Evolutionary conservation across 2,797 vertebrate genomes (phyloP).

Genomic region (Schizopygopsis malacanthus): DNA sequence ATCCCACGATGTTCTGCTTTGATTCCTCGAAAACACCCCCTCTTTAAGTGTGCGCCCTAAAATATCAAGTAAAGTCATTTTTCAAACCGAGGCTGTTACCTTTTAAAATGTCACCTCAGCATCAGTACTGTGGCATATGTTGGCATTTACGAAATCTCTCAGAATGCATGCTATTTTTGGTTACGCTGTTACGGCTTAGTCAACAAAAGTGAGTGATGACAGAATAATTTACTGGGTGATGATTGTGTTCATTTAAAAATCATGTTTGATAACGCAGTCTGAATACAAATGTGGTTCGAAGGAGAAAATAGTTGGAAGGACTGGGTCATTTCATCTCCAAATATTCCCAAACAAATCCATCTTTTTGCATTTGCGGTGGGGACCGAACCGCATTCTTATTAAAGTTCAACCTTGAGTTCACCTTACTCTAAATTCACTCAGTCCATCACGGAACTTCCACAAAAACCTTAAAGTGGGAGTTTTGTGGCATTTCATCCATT

Average conservation of each 20-base stretch:
- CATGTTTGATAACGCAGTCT: background rate
- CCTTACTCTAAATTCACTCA: slow-evolving; percentile 8
- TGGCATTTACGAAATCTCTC: slow-evolving; percentile 51
- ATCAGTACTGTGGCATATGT: slow-evolving; percentile 14
- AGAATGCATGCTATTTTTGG: slow-evolving; percentile 32
- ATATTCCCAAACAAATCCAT: slow-evolving; percentile 3
- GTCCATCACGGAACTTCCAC: background rate
- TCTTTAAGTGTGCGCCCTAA: slow-evolving; percentile 28
- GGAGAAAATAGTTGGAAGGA: background rate
- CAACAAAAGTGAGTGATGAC: slow-evolving; percentile 17
- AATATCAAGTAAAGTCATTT: slow-evolving; percentile 43
- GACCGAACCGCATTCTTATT: background rate
- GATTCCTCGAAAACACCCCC: slow-evolving; percentile 5
- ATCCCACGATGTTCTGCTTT: background rate
- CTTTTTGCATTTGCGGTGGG: background rate
- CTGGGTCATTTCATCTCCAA: background rate
- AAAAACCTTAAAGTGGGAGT: background rate
- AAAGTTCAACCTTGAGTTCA: slow-evolving; percentile 5
- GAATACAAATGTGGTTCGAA: background rate
- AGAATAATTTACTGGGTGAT: background rate
- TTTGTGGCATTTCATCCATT: slow-evolving; percentile 5
- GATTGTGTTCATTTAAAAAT: background rate
- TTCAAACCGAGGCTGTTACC: slow-evolving; percentile 33
- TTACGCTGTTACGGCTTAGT: background rate
- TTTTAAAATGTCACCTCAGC: slow-evolving; percentile 53